phyloP scores from a whole-genome alignment of 1,140 invertebrate species.

The Cydia pomonella region DNA sequence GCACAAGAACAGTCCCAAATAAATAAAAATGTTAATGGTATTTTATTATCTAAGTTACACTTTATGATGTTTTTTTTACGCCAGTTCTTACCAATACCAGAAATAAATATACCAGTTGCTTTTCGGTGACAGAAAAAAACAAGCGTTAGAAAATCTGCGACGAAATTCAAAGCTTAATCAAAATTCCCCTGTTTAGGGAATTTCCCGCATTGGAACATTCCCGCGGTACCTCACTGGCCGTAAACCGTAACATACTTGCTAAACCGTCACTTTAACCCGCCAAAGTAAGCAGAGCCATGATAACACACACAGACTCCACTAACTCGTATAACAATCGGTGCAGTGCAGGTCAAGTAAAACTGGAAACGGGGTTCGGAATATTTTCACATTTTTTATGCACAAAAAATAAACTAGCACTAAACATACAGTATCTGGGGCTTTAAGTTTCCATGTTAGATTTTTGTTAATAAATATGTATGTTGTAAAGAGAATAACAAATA shows the following conservation, averaged over 20 bases:
- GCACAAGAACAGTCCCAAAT: too few species aligned
- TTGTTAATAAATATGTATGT: neutral
- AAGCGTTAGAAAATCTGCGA: too few species aligned
- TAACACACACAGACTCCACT: neutral
- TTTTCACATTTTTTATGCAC: conserved; percentile 21
- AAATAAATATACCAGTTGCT: too few species aligned
- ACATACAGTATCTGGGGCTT: neutral
- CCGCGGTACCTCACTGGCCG: neutral
- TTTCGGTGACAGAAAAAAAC: too few species aligned
- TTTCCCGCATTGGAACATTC: neutral
- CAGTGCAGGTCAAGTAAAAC: conserved; percentile 1
- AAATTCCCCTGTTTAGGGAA: neutral
- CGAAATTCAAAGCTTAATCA: neutral
- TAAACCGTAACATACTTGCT: conserved; percentile 24
- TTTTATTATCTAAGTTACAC: too few species aligned
- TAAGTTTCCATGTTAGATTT: neutral
- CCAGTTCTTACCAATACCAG: too few species aligned
- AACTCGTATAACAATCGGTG: neutral
- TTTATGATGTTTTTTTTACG: too few species aligned
- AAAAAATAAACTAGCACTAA: conserved; percentile 27
- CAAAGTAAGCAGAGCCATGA: neutral
- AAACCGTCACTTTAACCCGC: conserved; percentile 13
- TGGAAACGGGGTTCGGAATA: neutral
- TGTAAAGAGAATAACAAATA: neutral
- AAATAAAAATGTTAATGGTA: too few species aligned